Percentiles rank a stretch among this genome's conserved stretches.
Conservation (phyloP, 2,797 vertebrate species). For the Vipera latastei region DNA sequence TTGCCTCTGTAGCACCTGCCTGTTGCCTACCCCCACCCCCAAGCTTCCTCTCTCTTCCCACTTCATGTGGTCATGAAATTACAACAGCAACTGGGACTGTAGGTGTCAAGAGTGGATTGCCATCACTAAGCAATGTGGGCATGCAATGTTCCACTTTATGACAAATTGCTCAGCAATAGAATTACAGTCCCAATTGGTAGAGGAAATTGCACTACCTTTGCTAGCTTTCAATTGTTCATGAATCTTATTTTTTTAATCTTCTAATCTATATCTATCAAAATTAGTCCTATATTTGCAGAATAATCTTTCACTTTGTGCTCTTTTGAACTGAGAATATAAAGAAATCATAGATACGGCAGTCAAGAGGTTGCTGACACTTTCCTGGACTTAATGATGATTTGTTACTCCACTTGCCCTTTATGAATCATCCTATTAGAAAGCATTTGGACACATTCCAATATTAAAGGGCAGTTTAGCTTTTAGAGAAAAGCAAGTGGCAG, state of each 20-base stretch:
- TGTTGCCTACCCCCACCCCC: too few relatives aligned
- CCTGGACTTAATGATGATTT: not conserved
- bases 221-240: not conserved
- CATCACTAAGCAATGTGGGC: too few relatives aligned
- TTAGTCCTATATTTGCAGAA: slow-evolving; percentile 14
- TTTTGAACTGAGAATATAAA: slow-evolving; percentile 10
- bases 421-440: slow-evolving; percentile 31
- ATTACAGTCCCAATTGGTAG: too few relatives aligned
- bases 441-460: not conserved
- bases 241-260: not conserved
- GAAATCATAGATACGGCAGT: slow-evolving; percentile 8
- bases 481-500: not conserved
- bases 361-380: slow-evolving; percentile 3
- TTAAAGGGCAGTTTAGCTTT: slow-evolving; percentile 22
- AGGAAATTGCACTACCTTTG: not conserved
- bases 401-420: not conserved
- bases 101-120: too few relatives aligned
- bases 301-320: slow-evolving; percentile 20
- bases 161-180: too few relatives aligned
- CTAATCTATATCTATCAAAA: slow-evolving; percentile 4
- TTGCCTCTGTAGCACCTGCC: too few relatives aligned
- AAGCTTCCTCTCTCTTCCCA: too few relatives aligned
- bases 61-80: too few relatives aligned
- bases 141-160: too few relatives aligned
- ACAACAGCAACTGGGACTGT: too few relatives aligned